Percentiles rank a stretch among this genome's conserved stretches.
Conservation (phyloP, 1,140 invertebrate genomes). For the Monomorium pharaonis region DNA sequence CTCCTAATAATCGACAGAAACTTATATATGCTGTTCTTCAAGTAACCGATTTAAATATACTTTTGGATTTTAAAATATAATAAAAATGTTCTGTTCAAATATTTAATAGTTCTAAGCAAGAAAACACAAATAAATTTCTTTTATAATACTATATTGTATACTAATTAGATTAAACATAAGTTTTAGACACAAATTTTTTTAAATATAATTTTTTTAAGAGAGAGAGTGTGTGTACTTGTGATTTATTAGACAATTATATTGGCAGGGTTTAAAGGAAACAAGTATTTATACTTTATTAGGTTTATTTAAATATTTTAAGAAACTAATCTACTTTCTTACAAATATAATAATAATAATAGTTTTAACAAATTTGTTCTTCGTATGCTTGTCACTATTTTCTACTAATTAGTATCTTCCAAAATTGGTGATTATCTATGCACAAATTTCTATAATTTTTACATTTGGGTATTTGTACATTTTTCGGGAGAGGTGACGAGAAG, state of each 20-base stretch:
- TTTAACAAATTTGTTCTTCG: background rate
- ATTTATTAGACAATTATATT: background rate
- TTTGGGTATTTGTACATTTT: background rate
- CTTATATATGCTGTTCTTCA: too few relatives aligned
- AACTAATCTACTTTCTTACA: constrained; percentile 7
- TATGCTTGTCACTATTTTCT: constrained; percentile 4
- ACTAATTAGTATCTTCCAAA: background rate
- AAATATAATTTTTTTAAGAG: too few relatives aligned
- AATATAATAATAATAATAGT: constrained; percentile 9
- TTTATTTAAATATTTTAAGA: constrained; percentile 47
- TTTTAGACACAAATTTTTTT: too few relatives aligned
- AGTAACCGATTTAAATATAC: too few relatives aligned
- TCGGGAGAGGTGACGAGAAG: too few relatives aligned
- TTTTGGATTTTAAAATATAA: background rate
- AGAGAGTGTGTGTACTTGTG: too few relatives aligned
- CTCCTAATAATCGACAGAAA: too few relatives aligned
- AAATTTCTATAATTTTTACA: constrained; percentile 4
- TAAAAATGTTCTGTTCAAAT: background rate
- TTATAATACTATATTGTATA: too few relatives aligned
- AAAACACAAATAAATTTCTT: too few relatives aligned
- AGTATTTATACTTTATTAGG: background rate
- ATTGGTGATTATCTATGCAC: background rate
- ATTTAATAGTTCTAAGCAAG: background rate
- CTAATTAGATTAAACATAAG: too few relatives aligned
- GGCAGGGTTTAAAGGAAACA: background rate